Evolutionary conservation across 2,888 invertebrate genomes (phyloP).

Genomic region (Azorinus chamasolen): DNA sequence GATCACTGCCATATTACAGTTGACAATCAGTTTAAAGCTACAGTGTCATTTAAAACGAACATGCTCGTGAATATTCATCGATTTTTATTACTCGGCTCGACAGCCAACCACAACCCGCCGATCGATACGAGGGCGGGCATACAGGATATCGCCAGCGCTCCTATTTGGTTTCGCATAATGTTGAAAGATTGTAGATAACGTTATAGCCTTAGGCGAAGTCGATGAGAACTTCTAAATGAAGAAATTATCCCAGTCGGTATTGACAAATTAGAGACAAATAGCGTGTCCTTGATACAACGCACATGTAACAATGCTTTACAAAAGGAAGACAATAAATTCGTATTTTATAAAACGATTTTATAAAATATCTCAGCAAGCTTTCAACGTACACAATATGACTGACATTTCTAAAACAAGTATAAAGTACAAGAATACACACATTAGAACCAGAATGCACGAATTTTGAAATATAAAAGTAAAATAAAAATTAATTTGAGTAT

Average conservation of each 20-base stretch:
- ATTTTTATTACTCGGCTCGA: neutral
- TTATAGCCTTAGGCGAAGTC: constrained; percentile 30
- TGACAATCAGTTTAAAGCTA: constrained; percentile 51
- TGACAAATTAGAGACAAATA: constrained; percentile 41
- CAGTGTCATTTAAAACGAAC: constrained; percentile 58
- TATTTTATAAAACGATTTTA: no score
- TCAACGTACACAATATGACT: no score
- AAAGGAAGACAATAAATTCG: no score
- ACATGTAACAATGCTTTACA: no score
- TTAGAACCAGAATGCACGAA: no score
- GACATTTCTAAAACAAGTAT: no score
- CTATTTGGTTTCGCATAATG: no score
- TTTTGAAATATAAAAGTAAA: no score
- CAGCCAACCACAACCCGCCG: constrained; percentile 37
- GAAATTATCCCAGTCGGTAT: constrained; percentile 35
- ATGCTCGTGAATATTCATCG: constrained; percentile 59
- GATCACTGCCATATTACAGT: constrained; percentile 45
- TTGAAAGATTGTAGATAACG: neutral
- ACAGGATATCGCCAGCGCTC: no score
- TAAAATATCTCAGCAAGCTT: no score
- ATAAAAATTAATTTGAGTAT: no score
- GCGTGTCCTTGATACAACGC: constrained; percentile 32
- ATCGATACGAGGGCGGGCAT: neutral
- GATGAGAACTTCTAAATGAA: constrained; percentile 31
- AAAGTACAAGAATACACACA: no score